These are phyloP conservation scores for Tholera decimalis DNA, from an alignment of 2,888 invertebrate species.

Conservation along the genomic window DNA sequence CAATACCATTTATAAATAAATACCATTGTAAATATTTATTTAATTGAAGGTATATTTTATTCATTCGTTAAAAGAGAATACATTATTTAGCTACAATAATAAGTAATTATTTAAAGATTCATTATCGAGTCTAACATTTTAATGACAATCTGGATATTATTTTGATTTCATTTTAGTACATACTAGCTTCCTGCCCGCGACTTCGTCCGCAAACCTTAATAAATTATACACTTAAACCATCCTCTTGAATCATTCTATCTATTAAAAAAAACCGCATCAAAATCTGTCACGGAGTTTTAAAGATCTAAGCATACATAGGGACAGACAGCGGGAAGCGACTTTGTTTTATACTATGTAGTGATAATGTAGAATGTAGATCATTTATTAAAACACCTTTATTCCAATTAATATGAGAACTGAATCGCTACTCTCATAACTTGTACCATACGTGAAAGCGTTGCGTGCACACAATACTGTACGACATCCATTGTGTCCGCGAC, in stretches of 20 bases:
- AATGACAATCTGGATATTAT: no score
- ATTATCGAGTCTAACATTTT: neutral
- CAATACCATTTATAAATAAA: neutral
- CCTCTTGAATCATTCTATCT: no score
- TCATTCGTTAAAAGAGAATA: slow-evolving; percentile 1
- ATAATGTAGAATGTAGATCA: no score
- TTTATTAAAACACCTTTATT: neutral
- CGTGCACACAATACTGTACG: slow-evolving; percentile 38
- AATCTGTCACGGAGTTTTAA: no score
- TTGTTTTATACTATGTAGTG: no score
- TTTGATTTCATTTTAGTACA: no score
- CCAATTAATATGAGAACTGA: neutral
- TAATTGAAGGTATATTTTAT: slow-evolving; percentile 16
- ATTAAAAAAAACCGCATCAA: no score
- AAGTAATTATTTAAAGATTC: neutral
- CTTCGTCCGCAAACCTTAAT: no score
- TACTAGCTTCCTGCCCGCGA: no score
- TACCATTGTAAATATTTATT: slow-evolving; percentile 13
- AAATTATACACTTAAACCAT: no score
- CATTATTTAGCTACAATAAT: slow-evolving; percentile 11
- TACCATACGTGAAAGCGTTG: slow-evolving; percentile 36
- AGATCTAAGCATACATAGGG: no score
- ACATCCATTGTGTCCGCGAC: slow-evolving; percentile 32
- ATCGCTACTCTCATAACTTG: slow-evolving; percentile 16
- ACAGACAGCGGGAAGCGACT: no score